Base-by-base conservation (phyloP, 2,888 invertebrate genomes). In the Onthophagus sagittarius region DNA sequence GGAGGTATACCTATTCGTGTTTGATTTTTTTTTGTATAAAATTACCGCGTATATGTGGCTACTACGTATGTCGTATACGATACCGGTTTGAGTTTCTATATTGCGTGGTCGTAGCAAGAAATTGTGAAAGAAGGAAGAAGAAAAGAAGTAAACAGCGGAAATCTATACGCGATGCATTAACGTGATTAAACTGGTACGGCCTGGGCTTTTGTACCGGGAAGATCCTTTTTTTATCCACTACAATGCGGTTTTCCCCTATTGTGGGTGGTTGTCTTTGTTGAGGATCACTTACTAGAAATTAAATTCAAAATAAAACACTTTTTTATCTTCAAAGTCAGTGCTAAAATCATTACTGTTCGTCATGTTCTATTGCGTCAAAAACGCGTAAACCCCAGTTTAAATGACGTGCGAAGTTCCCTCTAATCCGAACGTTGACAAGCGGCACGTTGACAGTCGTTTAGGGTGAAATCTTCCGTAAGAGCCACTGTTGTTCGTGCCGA, bases 151-250 rank as follows among this genome's bases (percentile, higher is more conserved):
- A 53, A 53, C 39, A 53, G 39, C 11, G 7, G 39, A 53, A 53
- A 7, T 7, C 23, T 11, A 31, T 65, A 65, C 23, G n/a, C 39
- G 62, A 70, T 70, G 70, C 82, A 82, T 82, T 83, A 82, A 82
- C 81, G 79, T 82, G 83, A 83, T 83, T 83, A 83, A 82, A 83
- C 83, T 81, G 81, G 82, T 78, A 82, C 81, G 81, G 78, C 77
- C 77, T 75, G 79, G 78, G 77, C 81, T 80, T 80, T 81, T 82
- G 79, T 81, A 72, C 77, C 76, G 75, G 76, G 78, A 53, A 53
- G 39, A 53, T 53, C 75, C 69, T 31, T 39, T 77, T 75, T 77
- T 63, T 69, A 69, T 77, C 81, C 80, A 82, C 82, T 82, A 82
- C 81, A 53, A 76, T 78, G 67, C 75, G 72, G 76, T 76, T 76